Percentiles rank a stretch among this genome's conserved stretches.
phyloP scores from a whole-genome alignment of 1,140 invertebrate genomes.

The Physella acuta region DNA sequence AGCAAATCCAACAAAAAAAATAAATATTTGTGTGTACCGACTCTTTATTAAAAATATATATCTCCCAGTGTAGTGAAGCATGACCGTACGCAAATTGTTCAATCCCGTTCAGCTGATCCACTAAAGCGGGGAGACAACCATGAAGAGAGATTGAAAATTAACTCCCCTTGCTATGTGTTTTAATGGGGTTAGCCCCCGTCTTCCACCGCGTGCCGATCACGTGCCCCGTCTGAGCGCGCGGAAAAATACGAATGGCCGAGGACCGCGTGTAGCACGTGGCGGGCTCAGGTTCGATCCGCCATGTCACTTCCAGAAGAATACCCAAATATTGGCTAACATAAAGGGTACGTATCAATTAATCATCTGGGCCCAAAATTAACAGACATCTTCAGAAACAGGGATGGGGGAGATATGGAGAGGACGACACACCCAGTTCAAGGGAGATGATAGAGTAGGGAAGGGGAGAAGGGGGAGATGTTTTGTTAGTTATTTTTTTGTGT shows the following conservation, averaged over 20 bases:
- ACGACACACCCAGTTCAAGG: not conserved
- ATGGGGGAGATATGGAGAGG: not conserved
- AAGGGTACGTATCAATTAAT: constrained; percentile 23
- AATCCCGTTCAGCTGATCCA: too few species aligned
- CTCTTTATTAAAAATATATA: too few species aligned
- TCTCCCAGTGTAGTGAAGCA: too few species aligned
- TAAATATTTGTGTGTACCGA: too few species aligned
- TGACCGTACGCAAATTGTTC: too few species aligned
- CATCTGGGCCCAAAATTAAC: constrained; percentile 21
- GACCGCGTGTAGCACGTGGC: not conserved
- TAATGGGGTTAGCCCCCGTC: constrained; percentile 22
- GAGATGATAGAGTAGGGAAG: not conserved
- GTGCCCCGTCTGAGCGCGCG: constrained; percentile 9
- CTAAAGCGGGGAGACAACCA: constrained; percentile 3
- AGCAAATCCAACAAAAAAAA: too few species aligned
- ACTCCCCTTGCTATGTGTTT: constrained; percentile 24
- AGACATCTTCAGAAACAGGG: not conserved
- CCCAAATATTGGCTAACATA: constrained; percentile 21
- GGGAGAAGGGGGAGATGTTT: not conserved
- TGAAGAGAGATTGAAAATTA: constrained; percentile 11
- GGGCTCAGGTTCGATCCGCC: not conserved
- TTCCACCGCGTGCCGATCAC: constrained; percentile 12
- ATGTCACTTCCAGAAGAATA: constrained; percentile 20
- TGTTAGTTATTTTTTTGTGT: not conserved
- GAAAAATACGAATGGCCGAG: constrained; percentile 12